These are phyloP conservation scores for Engystomops pustulosus DNA, from an alignment of 2,113 vertebrate genomes.

Conservation along the genomic window DNA sequence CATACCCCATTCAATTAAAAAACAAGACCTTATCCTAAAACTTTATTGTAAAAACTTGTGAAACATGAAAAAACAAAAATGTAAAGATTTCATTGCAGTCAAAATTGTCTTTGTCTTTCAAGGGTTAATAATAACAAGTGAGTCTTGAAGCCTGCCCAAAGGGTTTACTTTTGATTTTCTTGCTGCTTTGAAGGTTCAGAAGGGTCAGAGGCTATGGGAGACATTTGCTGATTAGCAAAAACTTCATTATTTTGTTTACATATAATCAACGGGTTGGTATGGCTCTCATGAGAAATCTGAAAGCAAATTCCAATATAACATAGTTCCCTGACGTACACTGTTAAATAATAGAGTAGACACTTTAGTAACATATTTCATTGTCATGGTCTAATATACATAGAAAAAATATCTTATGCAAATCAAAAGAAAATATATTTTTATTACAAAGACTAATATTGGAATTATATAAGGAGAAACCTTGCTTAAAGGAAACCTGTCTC, in stretches of 20 bases:
- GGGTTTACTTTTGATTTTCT: background rate
- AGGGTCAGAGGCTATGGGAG: background rate
- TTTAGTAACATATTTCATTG: background rate
- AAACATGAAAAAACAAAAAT: no score
- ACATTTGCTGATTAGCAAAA: slow-evolving; percentile 7
- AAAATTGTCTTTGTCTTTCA: background rate
- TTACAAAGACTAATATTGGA: background rate
- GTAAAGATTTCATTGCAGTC: no score
- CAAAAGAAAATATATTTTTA: background rate
- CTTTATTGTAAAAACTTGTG: background rate
- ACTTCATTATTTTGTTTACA: background rate
- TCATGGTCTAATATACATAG: background rate
- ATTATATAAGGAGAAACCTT: no score
- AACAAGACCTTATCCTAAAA: background rate
- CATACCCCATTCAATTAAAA: no score
- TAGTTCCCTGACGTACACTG: background rate
- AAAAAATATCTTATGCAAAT: background rate
- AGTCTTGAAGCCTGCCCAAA: background rate
- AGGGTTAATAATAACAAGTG: background rate
- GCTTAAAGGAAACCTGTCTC: no score
- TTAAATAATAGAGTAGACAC: background rate
- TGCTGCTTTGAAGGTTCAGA: background rate
- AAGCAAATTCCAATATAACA: slow-evolving; percentile 1
- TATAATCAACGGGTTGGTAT: background rate
- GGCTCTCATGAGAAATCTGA: slow-evolving; percentile 1